Base-by-base conservation (phyloP, 2,888 invertebrate species). In the Drosophila recens region DNA sequence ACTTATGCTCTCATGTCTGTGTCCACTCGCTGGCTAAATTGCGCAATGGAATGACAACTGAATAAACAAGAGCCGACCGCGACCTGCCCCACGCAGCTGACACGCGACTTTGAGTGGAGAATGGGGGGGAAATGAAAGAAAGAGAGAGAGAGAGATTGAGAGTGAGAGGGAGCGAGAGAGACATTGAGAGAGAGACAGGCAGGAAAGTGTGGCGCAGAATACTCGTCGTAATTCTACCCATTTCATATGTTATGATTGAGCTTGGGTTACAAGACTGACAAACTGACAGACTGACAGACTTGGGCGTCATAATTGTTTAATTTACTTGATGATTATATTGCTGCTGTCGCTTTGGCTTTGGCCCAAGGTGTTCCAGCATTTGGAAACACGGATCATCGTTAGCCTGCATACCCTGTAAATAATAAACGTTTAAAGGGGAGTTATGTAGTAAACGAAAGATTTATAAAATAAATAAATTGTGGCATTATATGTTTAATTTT, bases 41-140 rank as follows among this genome's bases (percentile, higher is more conserved):
- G 76, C 80, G 59, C 80, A 71, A 80, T 79, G 80, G 66, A 70
- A 52, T 76, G 77, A 80, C 77, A 77, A 80, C 76, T 49, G 51
- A 69, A 43, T 66, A 66, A 80, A 76, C 69, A 80, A 67, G 80
- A 75, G 68, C 23, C 30, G 67, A 67, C 78, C 84, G 56, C 89
- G 89, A 83, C 83, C 83, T 83, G 89, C 83, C 85, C 89, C 85
- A 84, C 89, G 71, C 75, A 87, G 73, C 59, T 72, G 83, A 87
- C 83, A 84, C 89, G 83, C 87, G 88, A 79, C 73, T 54, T 54
- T 38, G 34, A 42, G 23, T 17, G 30, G 13, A 23, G 13, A 48
- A n/a, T 4, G 3, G 3, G 3, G 27, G 53, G 9, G 5, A 38
- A 46, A 17, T 4, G 3, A 11, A 5, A 11, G 15, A 9, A 40